Conservation (phyloP, 2,888 invertebrate genomes). For the Yponomeuta evonymella region DNA sequence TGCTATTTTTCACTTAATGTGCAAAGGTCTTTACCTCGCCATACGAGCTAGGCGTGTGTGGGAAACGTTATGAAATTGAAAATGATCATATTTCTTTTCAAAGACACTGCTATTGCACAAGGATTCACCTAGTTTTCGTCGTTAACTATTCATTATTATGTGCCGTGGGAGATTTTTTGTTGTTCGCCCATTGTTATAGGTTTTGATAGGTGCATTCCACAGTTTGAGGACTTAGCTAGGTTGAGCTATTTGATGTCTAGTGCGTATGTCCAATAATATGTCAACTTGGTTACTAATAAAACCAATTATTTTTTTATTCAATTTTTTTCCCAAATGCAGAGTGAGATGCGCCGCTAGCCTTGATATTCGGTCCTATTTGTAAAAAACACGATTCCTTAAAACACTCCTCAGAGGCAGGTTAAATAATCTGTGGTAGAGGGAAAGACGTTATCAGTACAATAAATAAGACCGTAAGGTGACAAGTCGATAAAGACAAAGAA, state of each 20-base stretch:
- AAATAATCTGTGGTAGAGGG: too few species aligned
- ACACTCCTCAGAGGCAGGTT: too few species aligned
- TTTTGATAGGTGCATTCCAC: constrained; percentile 67
- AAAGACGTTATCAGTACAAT: too few species aligned
- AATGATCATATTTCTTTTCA: constrained; percentile 76
- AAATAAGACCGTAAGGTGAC: too few species aligned
- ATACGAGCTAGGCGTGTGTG: constrained; percentile 43
- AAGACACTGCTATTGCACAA: constrained; percentile 73
- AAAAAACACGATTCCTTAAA: too few species aligned
- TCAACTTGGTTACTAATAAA: neutral
- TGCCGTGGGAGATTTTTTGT: constrained; percentile 71
- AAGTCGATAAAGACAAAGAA: too few species aligned
- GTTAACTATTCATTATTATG: constrained; percentile 73
- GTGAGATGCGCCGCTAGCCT: too few species aligned
- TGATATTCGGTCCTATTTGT: too few species aligned
- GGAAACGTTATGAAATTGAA: constrained; percentile 74
- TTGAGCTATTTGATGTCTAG: neutral
- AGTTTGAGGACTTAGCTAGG: constrained; percentile 39
- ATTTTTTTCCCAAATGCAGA: too few species aligned
- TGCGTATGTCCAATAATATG: neutral
- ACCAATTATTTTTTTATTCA: too few species aligned
- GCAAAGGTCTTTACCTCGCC: neutral
- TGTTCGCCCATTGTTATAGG: constrained; percentile 28
- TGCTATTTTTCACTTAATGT: constrained; percentile 8
- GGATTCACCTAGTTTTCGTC: constrained; percentile 76